phyloP scores from a whole-genome alignment of 1,140 invertebrate species.

The Batillaria attramentaria region DNA sequence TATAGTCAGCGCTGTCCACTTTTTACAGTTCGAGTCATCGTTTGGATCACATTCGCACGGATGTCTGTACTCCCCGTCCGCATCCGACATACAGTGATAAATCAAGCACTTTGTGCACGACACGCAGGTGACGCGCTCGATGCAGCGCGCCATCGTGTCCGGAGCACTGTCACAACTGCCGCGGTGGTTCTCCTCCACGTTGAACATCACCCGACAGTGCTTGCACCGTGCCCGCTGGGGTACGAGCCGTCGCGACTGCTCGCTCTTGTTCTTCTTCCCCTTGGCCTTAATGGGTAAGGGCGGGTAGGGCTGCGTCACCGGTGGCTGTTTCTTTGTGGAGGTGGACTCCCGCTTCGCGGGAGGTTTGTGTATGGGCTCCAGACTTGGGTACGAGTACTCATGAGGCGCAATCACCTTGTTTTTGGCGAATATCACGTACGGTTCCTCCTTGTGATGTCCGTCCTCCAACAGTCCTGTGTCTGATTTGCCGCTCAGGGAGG shows the following conservation, averaged over 20 bases:
- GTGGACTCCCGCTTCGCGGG: slow-evolving; percentile 58
- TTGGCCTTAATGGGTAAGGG: slow-evolving; percentile 62
- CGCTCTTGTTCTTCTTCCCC: slow-evolving; percentile 34
- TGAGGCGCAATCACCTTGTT: slow-evolving; percentile 60
- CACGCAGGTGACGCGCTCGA: slow-evolving; percentile 88
- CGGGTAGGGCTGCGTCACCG: slow-evolving; percentile 44
- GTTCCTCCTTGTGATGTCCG: slow-evolving; percentile 72
- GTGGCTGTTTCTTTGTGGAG: slow-evolving; percentile 47
- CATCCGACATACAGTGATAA: slow-evolving; percentile 92
- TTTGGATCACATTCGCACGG: slow-evolving; percentile 71
- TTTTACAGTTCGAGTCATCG: slow-evolving; percentile 67
- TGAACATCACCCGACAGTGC: slow-evolving; percentile 74
- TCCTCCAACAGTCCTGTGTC: slow-evolving; percentile 59
- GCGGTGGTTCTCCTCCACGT: slow-evolving; percentile 83
- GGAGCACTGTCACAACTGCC: slow-evolving; percentile 92
- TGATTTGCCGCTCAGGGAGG: slow-evolving; percentile 58
- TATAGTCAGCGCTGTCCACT: slow-evolving; percentile 88
- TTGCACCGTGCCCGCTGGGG: slow-evolving; percentile 67
- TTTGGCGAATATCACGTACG: slow-evolving; percentile 87
- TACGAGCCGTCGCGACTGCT: slow-evolving; percentile 43
- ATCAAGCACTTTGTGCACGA: slow-evolving; percentile 86
- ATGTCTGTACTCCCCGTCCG: slow-evolving; percentile 75
- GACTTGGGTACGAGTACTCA: slow-evolving; percentile 67
- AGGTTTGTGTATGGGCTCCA: slow-evolving; percentile 63
- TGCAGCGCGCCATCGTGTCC: slow-evolving; percentile 84